Conservation (phyloP, 1,140 invertebrate genomes). For the Brachionus sp. region DNA sequence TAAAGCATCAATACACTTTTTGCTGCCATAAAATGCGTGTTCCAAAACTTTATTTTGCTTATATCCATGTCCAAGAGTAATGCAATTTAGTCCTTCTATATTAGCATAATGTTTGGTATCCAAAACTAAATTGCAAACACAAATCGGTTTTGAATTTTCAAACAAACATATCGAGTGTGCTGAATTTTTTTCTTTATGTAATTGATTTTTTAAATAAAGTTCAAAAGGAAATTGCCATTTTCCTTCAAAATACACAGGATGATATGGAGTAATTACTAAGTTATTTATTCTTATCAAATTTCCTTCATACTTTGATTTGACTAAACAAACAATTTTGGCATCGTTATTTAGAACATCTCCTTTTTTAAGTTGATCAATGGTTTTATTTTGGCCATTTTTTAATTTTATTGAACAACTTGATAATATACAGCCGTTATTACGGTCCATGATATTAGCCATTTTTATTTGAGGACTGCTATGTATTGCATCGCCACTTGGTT, state of each 20-base stretch:
- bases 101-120: background rate
- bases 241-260: background rate
- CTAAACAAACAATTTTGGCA: background rate
- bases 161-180: background rate
- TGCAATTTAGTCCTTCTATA: constrained; percentile 9
- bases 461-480: background rate
- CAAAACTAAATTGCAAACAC: constrained; percentile 23
- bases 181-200: background rate
- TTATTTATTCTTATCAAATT: background rate
- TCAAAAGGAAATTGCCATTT: constrained; percentile 35
- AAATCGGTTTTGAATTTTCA: background rate
- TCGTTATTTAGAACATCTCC: constrained; percentile 1
- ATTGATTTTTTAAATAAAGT: background rate
- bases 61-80: constrained; percentile 39
- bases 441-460: constrained; percentile 33
- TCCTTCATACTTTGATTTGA: constrained; percentile 27
- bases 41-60: background rate
- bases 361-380: constrained; percentile 9
- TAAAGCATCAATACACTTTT: constrained; percentile 25
- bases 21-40: constrained; percentile 13
- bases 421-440: constrained; percentile 35
- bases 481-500: background rate
- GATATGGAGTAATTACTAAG: constrained; percentile 25
- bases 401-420: background rate
- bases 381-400: background rate